Conservation (phyloP, 2,797 vertebrate species). For the Valencia hispanica region DNA sequence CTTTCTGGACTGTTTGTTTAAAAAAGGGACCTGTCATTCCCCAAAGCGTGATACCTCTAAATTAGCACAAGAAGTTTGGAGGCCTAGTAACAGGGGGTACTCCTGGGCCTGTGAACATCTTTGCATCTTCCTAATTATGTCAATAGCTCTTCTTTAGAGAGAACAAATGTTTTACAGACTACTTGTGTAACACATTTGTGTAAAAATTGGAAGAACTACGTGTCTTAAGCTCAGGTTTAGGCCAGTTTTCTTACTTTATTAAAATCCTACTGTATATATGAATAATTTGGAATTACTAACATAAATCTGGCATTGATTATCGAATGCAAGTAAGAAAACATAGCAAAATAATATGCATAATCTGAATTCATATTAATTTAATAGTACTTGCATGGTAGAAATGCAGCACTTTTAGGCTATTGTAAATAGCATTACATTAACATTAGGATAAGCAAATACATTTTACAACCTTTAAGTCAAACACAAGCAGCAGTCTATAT, state of each 20-base stretch:
- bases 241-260: not conserved
- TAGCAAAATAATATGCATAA: not conserved
- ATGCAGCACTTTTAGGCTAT: not conserved
- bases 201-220: not conserved
- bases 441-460: not conserved
- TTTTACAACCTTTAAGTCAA: not conserved
- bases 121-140: not conserved
- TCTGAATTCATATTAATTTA: not conserved
- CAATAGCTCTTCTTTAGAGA: not conserved
- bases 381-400: not conserved
- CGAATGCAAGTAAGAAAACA: not conserved
- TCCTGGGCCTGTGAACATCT: not conserved
- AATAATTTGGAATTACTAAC: not conserved
- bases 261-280: not conserved
- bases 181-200: not conserved
- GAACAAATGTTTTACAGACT: not conserved
- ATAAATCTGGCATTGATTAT: not conserved
- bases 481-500: not conserved
- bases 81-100: not conserved
- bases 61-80: slow-evolving; percentile 4
- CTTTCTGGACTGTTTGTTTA: not conserved
- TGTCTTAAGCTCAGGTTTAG: not conserved
- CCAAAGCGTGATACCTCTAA: slow-evolving; percentile 9
- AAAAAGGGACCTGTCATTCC: slow-evolving; percentile 14
- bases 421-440: not conserved